A percentile compares a stretch with the other conserved stretches of the same genome.
phyloP scores from a whole-genome alignment of 2,888 invertebrate species.

The Drosophila colorata region DNA sequence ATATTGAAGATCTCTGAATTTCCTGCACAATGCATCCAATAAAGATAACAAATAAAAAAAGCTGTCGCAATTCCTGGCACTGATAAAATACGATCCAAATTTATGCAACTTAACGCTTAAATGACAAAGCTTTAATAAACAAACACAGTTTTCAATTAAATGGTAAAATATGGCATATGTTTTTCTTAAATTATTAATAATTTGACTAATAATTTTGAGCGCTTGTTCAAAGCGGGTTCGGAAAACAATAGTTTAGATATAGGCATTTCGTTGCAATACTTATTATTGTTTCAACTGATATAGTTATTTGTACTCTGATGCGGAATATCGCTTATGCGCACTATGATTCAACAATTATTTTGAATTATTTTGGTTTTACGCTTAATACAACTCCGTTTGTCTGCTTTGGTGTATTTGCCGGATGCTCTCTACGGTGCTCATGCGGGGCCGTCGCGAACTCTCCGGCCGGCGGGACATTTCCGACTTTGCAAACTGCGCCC shows the following conservation, averaged over 20 bases:
- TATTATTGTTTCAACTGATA: background rate
- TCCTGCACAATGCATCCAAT: too few species aligned
- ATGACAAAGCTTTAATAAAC: background rate
- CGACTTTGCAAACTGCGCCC: background rate
- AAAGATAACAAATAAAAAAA: background rate
- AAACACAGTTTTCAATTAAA: background rate
- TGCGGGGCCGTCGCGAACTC: background rate
- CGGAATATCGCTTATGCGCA: too few species aligned
- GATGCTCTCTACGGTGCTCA: background rate
- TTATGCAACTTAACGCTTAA: too few species aligned
- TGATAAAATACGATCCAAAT: background rate
- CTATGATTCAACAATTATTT: background rate
- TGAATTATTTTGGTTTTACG: too few species aligned
- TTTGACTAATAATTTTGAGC: background rate
- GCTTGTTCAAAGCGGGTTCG: background rate
- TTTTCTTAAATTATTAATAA: background rate
- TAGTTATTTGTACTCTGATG: slow-evolving; percentile 11
- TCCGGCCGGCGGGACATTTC: rapidly evolving
- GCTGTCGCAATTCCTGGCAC: background rate
- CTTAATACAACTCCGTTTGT: slow-evolving; percentile 21
- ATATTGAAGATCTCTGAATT: too few species aligned
- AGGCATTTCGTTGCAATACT: background rate
- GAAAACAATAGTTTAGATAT: background rate
- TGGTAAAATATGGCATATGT: slow-evolving; percentile 1
- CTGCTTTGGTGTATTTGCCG: slow-evolving; percentile 17